Base-by-base conservation (phyloP, 2,888 invertebrate species). In the Crioceris asparagi region DNA sequence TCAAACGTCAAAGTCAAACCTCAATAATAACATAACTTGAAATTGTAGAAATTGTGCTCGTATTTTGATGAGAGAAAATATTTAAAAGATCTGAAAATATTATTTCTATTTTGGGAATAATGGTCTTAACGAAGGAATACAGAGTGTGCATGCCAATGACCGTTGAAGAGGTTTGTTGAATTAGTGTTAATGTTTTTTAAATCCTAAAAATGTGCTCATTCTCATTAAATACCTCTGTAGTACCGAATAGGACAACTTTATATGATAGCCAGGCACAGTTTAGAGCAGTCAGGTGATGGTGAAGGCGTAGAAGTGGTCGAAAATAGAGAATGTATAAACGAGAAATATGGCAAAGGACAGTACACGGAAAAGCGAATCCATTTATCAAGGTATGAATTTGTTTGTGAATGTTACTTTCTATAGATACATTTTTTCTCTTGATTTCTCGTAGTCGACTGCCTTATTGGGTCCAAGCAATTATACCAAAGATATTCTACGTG, bases 111-210 rank as follows among this genome's bases (percentile, higher is more conserved):
- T 23, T 23, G 7, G 23, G 23, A 37, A 64, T 50, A 44, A 92
- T 90, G 90, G 85, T 86, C 53, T 69, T 87, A 47, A 79, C 80
- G 4, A 90, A 85, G 61, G 92, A 92, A 69, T 92, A 84, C 60
- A 73, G 90, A 56, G 84, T 92, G 62, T 86, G 87, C 57, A 91
- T 92, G 90, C 91, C 92, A 8, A 74, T 92, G 55, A 81, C 85
- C 2, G 86, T 87, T 2, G 86, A 90, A 60, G 92, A 92, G 81
- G 91, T 91, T n/a, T n/a, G n/a, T n/a, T n/a, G n/a, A n/a, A n/a
- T n/a, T n/a, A n/a, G n/a, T n/a, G n/a, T n/a, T n/a, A n/a, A 70
- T 62, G 50, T 25, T n/a, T 23, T 16, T 17, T 15, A 26, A 29
- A 33, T 4, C 4, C 17, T 30, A 41, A 39, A 41, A 3, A 6